Base-by-base conservation (phyloP, 2,888 invertebrate species). In the Agrochola litura region DNA sequence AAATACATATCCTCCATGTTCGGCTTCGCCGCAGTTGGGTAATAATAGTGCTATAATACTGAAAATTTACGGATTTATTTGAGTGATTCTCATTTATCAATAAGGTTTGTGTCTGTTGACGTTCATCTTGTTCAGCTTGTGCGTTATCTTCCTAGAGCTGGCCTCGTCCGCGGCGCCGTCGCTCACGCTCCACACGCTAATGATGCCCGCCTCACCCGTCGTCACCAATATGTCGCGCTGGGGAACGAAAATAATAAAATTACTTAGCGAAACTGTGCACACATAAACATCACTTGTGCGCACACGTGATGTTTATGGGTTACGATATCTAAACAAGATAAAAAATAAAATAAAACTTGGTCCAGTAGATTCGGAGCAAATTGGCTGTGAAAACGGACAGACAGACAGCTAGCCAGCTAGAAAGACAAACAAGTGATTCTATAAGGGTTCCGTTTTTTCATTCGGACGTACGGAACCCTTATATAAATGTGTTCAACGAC, bases 131-230 rank as follows among this genome's bases (percentile, higher is more conserved):
- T 87, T 83, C 56, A 90, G 83, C 5, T 92, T 78, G 25, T 76
- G 54, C 49, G 88, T 30, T 2, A 91, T 86, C 75, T 89, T 91
- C 56, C 77, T 75, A 25, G 86, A 49, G 12, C 72, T 49, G 54
- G 64, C 46, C 10, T 66, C 82, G 64, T 5, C 68, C 16, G 66
- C 83, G 16, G 67, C 81, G 49, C 25, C n/a, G 5, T 66, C 82
- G 52, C 63, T 65, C 4, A 43, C 83, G 56, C 95, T 94, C 98
- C 98, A 98, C 63, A 98, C 93, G 89, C 97, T 97, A 19, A 98
- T 89, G 63, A 97, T 93, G 22, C 98, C 98, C n/a, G 97, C 93
- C 95, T 98, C 98, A 6, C 98, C 98, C 37, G 97, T 97, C 16
- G 98, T 98, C 81, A 98, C 91, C 67, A 98, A 92, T 37, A 97